Percentiles rank a stretch among this genome's conserved stretches.
Evolutionary conservation across 2,797 vertebrate genomes (phyloP).

Genomic region (Glyptemys insculpta): DNA sequence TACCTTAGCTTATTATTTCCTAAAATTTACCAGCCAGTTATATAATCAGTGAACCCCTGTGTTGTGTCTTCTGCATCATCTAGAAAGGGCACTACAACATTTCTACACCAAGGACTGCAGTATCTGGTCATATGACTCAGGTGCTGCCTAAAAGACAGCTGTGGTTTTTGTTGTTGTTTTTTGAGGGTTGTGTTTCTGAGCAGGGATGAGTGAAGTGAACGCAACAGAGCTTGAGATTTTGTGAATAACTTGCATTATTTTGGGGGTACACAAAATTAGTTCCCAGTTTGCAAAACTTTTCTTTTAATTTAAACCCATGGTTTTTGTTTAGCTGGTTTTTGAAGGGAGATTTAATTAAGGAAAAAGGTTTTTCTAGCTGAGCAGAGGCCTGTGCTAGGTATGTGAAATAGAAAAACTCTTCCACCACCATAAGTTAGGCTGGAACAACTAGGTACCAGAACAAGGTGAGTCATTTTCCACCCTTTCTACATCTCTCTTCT

Average conservation of each 20-base stretch:
- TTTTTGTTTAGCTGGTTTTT: neutral
- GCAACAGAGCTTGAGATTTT: neutral
- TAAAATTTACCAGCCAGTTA: constrained; percentile 71
- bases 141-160: constrained; percentile 32
- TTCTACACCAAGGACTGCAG: constrained; percentile 63
- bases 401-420: neutral
- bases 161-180: neutral
- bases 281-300: neutral
- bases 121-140: constrained; percentile 44
- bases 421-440: neutral
- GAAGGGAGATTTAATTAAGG: neutral
- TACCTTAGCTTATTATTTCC: constrained; percentile 48
- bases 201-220: neutral
- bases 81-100: constrained; percentile 72
- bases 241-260: neutral
- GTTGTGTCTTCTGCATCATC: constrained; percentile 46
- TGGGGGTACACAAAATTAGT: neutral
- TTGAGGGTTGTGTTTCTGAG: neutral
- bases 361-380: neutral
- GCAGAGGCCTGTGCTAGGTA: neutral
- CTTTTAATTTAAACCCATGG: neutral
- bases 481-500: neutral
- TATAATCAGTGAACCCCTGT: constrained; percentile 72
- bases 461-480: neutral
- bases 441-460: neutral